Evolutionary conservation across 2,888 invertebrate genomes (phyloP), one percentile per base, ranked within the genome.

Genomic region (Ceramica pisi): DNA sequence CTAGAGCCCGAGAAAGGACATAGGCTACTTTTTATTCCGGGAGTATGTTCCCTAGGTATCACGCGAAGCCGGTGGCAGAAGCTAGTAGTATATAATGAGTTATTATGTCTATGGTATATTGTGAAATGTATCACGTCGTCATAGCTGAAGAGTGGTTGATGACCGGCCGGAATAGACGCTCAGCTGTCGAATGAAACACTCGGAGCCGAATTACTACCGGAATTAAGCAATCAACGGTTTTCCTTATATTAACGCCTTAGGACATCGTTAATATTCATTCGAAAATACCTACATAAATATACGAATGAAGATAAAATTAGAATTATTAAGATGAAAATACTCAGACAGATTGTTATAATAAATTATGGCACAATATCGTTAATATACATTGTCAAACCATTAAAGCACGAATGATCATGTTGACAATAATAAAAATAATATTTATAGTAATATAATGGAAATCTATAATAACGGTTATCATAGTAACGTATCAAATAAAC

Each of bases 111-210:
- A n/a, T n/a, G n/a, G n/a, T n/a, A n/a, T n/a, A n/a, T n/a, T n/a
- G n/a, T n/a, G n/a, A n/a, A n/a, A 59, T 67, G 21, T 50, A 6
- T 31, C 31, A 55, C 26, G 21, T 23, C 48, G 26, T 31, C 50
- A 23, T 31, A 19, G 16, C 19, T 68, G 56, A 73, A 74, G 61
- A 55, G 56, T 56, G 56, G 67, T 55, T 71, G 78, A 74, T 71
- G 68, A 68, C 56, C 31, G 48, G 31, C 64, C 61, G 78, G 78
- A 83, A 78, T 82, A 74, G 68, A 26, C 61, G 51, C 53, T 73
- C 64, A 53, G 31, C 48, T 56, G 61, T 59, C 48, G 62, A 35
- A 56, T 31, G 62, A 64, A 60, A 71, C 57, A 67, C 70, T 65
- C 53, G 23, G 51, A 50, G 21, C 21, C 53, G 44, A 71, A 78